Base-by-base conservation (phyloP, 2,797 vertebrate genomes). In the Gila robusta region DNA sequence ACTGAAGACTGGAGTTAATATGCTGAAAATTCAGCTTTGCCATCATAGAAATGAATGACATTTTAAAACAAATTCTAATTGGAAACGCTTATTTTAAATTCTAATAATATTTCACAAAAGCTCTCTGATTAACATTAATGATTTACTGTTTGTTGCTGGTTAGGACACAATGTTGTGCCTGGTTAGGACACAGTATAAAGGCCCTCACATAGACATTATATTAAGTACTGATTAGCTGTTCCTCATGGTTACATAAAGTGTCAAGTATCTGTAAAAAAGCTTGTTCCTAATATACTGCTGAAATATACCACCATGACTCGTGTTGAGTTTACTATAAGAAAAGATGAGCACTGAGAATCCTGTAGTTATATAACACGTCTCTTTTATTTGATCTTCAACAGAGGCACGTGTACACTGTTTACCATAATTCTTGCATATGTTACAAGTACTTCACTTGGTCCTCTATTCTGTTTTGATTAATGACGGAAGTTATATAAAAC, bases 181-280 rank as follows among this genome's bases (percentile, higher is more conserved):
- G 12, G 44, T 26, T 59, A 23, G 12, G 44, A 70, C 67, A 70
- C 67, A 21, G 21, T 70, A 23, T 70, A 37, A 4, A 39, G 35
- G 21, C 23, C 23, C 21, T 79, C 12, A 62, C 54, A 62, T 37
- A 70, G 35, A 11, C 35, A 66, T 9, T 82, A 47, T 56, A 49
- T 70, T 21, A 35, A 23, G 11, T 12, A 52, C 6, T 28, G 9
- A 59, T 21, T 72, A 35, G 70, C 64, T 54, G 44, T 47, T 44
- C 21, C 67, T 82, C 26, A 17, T 52, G 37, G 11, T 87, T 85
- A 82, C 44, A 67, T 87, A 79, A 82, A 82, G 44, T n/a, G 21
- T 66, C 62, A 81, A 74, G 76, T 72, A 71, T n/a, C 66, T 85
- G 66, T 79, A 37, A 59, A 19, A 44, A 47, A 23, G 35, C 6